Percentiles rank a stretch among this genome's conserved stretches.
Evolutionary conservation across 2,113 vertebrate species (phyloP).

Genomic region (Corydoras sp.): DNA sequence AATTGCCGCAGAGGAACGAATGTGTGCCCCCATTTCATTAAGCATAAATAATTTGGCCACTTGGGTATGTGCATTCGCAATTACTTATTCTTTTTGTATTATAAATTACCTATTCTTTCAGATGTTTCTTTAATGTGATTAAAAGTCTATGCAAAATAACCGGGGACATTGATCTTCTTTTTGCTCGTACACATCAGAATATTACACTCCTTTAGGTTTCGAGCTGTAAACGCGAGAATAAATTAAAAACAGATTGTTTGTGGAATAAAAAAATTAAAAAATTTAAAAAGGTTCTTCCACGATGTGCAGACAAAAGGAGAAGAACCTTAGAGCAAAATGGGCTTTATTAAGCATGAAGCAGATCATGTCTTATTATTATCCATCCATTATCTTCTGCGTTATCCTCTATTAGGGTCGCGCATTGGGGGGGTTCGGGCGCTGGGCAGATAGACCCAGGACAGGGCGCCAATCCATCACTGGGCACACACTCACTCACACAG

Average conservation of each 20-base stretch:
- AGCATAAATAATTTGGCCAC: conserved; percentile 78
- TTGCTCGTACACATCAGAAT: conserved; percentile 1
- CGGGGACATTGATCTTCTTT: conserved; percentile 59
- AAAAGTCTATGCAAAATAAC: conserved; percentile 60
- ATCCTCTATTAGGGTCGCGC: no score
- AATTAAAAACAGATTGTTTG: no score
- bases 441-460: no score
- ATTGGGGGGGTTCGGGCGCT: no score
- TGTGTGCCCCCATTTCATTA: conserved; percentile 64
- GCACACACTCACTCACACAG: no score
- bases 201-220: no score
- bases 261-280: not conserved
- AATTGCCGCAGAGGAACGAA: conserved; percentile 62
- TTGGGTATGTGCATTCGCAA: conserved; percentile 67
- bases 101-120: conserved; percentile 71
- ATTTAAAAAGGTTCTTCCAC: not conserved
- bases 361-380: no score
- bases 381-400: no score
- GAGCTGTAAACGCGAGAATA: no score
- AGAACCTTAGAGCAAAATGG: not conserved
- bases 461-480: no score
- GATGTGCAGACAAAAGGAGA: not conserved
- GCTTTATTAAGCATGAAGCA: not conserved
- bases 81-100: conserved; percentile 57
- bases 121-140: conserved; percentile 73